A percentile compares a stretch with the other conserved stretches of the same genome.
Conservation (phyloP, 2,797 vertebrate species). For the Notolabrus celidotus region DNA sequence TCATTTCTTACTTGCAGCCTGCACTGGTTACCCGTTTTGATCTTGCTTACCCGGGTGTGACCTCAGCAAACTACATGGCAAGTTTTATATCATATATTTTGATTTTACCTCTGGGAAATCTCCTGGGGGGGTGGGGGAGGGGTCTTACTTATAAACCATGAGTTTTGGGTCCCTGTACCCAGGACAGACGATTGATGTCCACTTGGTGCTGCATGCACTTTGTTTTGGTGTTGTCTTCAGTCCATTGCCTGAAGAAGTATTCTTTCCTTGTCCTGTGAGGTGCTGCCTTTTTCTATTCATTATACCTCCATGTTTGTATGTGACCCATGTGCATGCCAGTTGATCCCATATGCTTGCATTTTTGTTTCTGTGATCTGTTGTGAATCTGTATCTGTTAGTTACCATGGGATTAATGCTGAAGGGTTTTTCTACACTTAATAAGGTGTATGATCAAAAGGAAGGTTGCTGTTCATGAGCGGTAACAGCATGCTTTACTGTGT, state of each 20-base stretch:
- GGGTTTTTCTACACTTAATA: background rate
- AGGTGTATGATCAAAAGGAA: background rate
- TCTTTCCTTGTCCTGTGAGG: constrained; percentile 24
- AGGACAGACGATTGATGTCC: constrained; percentile 23
- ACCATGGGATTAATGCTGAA: constrained; percentile 19
- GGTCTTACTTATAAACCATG: constrained; percentile 5
- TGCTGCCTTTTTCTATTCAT: constrained; percentile 6
- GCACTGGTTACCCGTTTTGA: constrained; percentile 87
- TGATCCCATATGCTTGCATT: constrained; percentile 51
- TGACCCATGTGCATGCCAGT: constrained; percentile 60
- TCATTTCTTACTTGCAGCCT: constrained; percentile 85
- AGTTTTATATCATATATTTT: constrained; percentile 76
- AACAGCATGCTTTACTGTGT: constrained; percentile 17
- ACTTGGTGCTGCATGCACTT: constrained; percentile 58
- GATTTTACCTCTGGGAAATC: constrained; percentile 34
- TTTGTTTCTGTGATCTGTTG: constrained; percentile 51
- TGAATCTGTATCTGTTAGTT: constrained; percentile 28
- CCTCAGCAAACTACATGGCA: constrained; percentile 87
- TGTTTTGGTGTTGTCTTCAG: constrained; percentile 49
- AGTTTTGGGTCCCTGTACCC: constrained; percentile 29
- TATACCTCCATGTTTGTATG: constrained; percentile 43
- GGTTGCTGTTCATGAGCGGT: background rate
- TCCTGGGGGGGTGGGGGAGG: constrained; percentile 1
- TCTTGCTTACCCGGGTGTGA: constrained; percentile 86
- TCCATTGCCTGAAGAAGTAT: constrained; percentile 39